Evolutionary conservation across 2,888 invertebrate species (phyloP).

Genomic region (Cyclophora albipunctata): DNA sequence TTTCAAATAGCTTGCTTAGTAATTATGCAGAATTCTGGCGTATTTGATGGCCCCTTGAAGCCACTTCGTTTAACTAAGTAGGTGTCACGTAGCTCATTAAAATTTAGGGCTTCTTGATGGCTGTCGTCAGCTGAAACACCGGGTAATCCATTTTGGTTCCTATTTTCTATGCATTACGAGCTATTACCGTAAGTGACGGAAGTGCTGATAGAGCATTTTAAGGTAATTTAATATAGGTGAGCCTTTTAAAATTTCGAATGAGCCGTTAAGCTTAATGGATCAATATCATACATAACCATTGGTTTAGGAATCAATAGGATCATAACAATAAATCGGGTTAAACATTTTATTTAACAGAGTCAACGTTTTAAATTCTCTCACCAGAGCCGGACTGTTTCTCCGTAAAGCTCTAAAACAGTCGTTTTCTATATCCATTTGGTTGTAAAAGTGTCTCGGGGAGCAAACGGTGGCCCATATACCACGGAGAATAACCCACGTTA

Average conservation of each 20-base stretch:
- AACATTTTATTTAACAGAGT: too few species aligned
- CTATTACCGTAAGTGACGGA: constrained; percentile 5
- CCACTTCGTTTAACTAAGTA: constrained; percentile 25
- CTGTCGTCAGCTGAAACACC: constrained; percentile 7
- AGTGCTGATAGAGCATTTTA: background rate
- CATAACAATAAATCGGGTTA: too few species aligned
- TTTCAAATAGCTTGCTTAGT: constrained; percentile 22
- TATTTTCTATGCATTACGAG: constrained; percentile 11
- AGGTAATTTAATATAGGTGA: too few species aligned
- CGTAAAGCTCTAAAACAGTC: constrained; percentile 2
- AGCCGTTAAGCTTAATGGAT: too few species aligned
- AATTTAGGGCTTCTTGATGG: constrained; percentile 19
- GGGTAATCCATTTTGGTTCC: constrained; percentile 4
- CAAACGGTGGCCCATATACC: constrained; percentile 11
- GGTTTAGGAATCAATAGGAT: too few species aligned
- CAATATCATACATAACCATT: too few species aligned
- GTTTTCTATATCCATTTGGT: constrained; percentile 9
- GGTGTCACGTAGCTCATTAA: constrained; percentile 29
- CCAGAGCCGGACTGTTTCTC: too few species aligned
- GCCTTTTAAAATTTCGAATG: too few species aligned
- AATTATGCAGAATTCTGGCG: constrained; percentile 20
- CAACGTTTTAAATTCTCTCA: too few species aligned
- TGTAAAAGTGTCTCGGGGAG: constrained; percentile 11
- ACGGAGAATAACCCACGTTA: background rate
- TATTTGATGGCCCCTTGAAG: constrained; percentile 18